Evolutionary conservation across 2,113 vertebrate genomes (phyloP), one percentile per base, ranked within the genome.

Genomic region (Syrmaticus mikado): DNA sequence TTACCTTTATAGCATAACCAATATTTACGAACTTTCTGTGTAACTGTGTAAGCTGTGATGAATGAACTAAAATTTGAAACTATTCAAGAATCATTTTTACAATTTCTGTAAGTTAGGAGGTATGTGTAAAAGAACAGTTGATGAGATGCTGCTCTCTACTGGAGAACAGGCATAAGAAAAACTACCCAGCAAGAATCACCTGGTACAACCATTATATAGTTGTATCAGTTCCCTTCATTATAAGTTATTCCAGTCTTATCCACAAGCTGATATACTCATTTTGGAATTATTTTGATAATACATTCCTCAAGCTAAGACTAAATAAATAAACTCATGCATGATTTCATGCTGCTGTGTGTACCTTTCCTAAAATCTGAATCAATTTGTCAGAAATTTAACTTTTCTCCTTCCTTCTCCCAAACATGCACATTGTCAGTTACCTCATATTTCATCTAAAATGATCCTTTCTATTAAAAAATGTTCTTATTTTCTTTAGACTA

Each of bases 111-210:
- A 52, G 34, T 65, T 50, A 87, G 57, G 20, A 87, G 12, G 28
- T 45, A 43, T 41, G 12, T 11, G 41, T 3, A 41, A 34, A 86
- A 68, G 72, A 76, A 97, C 89, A n/a, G 36, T 91, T 57, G 62
- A 91, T 94, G 91, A 93, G 82, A 41, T 97, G 97, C 97, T 98
- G 97, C 97, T 97, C 97, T 95, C 97, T 98, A 11, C 97, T 97
- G 97, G 97, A 48, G 83, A 87, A 88, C 86, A 36, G 10, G 19
- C 52, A 50, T 50, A 96, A n/a, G 2, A 64, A 82, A 80, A 24
- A 38, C 7, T 41, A 55, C 13, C 43, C 50, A 70, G 12, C 13
- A 36, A 19, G 25, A 52, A 82, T 55, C 57, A 34, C 40, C 12
- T 53, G 55, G 20, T 27, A 34, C 11, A n/a, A 12, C 5, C 6